These are phyloP conservation scores for Daboia siamensis DNA, from an alignment of 2,113 vertebrate species.

Conservation along the genomic window DNA sequence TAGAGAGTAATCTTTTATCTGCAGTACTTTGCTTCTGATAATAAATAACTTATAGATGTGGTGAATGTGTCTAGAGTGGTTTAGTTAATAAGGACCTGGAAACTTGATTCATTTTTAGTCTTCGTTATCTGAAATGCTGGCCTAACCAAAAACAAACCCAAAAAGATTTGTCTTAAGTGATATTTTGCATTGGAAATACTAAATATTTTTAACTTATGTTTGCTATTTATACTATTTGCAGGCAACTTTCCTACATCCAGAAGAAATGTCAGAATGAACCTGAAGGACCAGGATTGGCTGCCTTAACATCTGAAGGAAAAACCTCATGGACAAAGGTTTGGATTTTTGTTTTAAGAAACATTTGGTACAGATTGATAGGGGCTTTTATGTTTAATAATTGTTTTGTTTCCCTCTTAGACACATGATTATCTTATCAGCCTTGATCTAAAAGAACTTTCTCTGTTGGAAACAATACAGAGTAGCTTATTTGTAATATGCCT, in stretches of 20 bases:
- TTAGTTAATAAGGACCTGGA: not conserved
- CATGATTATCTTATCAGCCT: slow-evolving; percentile 86
- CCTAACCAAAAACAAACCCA: not conserved
- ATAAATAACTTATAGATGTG: not conserved
- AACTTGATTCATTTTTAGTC: not conserved
- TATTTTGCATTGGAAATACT: not conserved
- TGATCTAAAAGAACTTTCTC: slow-evolving; percentile 81
- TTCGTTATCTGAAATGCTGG: not conserved
- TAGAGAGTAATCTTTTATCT: not conserved
- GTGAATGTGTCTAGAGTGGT: not conserved
- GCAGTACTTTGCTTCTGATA: not conserved
- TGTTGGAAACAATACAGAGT: slow-evolving; percentile 88
- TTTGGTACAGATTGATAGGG: not conserved
- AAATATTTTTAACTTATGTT: not conserved
- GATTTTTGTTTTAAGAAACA: not conserved
- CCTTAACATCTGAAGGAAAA: slow-evolving; percentile 85
- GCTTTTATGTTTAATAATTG: slow-evolving; percentile 27
- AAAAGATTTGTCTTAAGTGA: not conserved
- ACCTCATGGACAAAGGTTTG: slow-evolving; percentile 89
- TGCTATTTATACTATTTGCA: slow-evolving; percentile 57
- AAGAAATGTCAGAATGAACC: slow-evolving; percentile 76
- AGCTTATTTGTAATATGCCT: slow-evolving; percentile 82
- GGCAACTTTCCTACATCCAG: slow-evolving; percentile 83
- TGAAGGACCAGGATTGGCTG: slow-evolving; percentile 81
- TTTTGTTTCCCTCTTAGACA: slow-evolving; percentile 67